Evolutionary conservation across 2,113 vertebrate genomes (phyloP).

Genomic region (Pedionomus torquatus): DNA sequence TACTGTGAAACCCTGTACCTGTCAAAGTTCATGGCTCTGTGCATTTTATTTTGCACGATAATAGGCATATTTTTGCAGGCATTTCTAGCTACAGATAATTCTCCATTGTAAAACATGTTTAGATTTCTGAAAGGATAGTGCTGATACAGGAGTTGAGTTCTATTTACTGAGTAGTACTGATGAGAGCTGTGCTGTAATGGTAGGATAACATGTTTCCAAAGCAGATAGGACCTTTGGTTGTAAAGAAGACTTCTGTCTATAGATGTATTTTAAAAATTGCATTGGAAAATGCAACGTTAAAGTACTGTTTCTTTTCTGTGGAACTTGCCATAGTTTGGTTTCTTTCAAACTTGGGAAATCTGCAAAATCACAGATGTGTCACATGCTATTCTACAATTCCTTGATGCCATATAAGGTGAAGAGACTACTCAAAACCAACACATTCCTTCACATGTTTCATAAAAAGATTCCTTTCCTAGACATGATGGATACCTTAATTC

Average conservation of each 20-base stretch:
- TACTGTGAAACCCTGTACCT: background rate
- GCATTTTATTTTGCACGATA: constrained; percentile 2
- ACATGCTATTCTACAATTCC: background rate
- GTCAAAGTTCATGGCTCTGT: background rate
- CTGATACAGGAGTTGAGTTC: background rate
- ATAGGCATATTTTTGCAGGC: background rate
- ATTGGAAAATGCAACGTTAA: background rate
- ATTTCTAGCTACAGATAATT: background rate
- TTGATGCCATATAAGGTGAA: background rate
- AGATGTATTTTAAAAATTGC: background rate
- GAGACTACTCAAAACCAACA: background rate
- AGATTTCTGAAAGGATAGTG: background rate
- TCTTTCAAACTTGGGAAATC: background rate
- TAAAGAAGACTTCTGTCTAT: background rate
- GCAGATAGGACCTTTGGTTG: background rate
- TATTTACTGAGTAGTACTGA: background rate
- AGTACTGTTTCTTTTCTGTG: background rate
- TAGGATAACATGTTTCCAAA: background rate
- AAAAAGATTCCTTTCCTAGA: background rate
- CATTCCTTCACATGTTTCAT: background rate
- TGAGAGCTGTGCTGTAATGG: background rate
- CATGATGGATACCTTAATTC: background rate
- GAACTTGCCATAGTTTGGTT: background rate
- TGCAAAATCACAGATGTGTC: background rate
- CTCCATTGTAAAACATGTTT: background rate